Evolutionary conservation across 2,797 vertebrate species (phyloP), one percentile per base, ranked within the genome.

Genomic region (Pangasius mekongensis): DNA sequence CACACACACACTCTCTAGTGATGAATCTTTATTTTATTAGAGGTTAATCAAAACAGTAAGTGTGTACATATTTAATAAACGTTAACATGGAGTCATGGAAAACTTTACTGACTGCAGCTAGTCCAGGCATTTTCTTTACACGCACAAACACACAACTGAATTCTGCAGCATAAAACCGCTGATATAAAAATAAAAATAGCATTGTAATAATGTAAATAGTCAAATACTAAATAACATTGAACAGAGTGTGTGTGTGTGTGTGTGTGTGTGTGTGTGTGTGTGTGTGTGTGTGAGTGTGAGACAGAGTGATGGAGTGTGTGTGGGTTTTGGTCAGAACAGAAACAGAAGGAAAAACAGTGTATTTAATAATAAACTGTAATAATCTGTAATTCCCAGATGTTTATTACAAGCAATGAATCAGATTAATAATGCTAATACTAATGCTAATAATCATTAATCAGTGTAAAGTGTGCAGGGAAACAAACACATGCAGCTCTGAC

Each of bases 11-110:
- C n/a, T 0, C 30, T 47, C 0, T n/a, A 8, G 18, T 52, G 47
- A 77, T 77, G 14, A 77, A 77, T 52, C 39, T n/a, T 52, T 52
- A 77, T 78, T 78, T 78, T 78, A 54, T 54, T 54, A 54, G 49
- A 30, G 18, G 14, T 2, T 33, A 11, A 24, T 4, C 18, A 71
- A 27, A 47, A 43, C 9, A 73, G 71, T 43, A 73, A 22, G 2
- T 74, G 30, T 71, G 14, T 18, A 78, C 27, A 54, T 33, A 33
- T 14, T 54, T 78, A 78, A 30, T 27, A 78, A 54, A 78, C 16
- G 20, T 30, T 33, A 54, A 77, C 1, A 30, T 33, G n/a, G 6
- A 16, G 1, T 78, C n/a, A 74, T 13, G 24, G 71, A 27, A 27
- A 54, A 1, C 27, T 54, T 16, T 54, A 78, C 7, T 54, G 47